These are phyloP conservation scores for Microhierax caerulescens DNA, from an alignment of 2,797 vertebrate genomes.

Conservation along the genomic window DNA sequence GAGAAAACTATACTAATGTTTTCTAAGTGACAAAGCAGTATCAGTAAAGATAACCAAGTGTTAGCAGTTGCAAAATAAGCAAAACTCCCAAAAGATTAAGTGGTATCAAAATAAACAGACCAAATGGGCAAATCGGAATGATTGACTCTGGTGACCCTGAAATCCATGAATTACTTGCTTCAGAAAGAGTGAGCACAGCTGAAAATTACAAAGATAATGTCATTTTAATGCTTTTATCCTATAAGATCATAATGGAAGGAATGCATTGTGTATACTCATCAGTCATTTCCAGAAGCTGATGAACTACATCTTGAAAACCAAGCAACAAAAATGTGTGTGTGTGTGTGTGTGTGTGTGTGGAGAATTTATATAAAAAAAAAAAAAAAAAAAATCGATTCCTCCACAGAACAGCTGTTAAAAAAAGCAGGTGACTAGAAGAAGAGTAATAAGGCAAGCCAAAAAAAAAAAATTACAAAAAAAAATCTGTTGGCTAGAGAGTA, in stretches of 20 bases:
- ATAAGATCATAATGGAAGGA: neutral
- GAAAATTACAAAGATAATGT: neutral
- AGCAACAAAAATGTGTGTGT: neutral
- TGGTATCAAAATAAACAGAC: neutral
- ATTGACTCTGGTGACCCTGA: neutral
- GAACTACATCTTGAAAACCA: neutral
- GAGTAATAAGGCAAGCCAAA: neutral
- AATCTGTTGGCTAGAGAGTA: neutral
- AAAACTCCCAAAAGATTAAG: neutral
- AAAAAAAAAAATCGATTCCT: neutral
- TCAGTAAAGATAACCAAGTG: neutral
- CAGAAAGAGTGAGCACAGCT: neutral
- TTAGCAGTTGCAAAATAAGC: neutral
- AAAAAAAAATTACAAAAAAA: neutral
- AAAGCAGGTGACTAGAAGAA: neutral
- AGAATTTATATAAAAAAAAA: no score
- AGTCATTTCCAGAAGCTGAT: neutral
- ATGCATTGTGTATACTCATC: neutral
- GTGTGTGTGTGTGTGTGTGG: no score
- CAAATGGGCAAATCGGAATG: accelerated
- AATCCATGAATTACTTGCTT: neutral
- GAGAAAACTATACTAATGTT: neutral
- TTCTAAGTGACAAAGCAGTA: neutral
- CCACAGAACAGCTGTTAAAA: neutral
- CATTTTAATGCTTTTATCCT: neutral